Evolutionary conservation across 2,888 invertebrate genomes (phyloP).

Genomic region (Panzeria rudis): DNA sequence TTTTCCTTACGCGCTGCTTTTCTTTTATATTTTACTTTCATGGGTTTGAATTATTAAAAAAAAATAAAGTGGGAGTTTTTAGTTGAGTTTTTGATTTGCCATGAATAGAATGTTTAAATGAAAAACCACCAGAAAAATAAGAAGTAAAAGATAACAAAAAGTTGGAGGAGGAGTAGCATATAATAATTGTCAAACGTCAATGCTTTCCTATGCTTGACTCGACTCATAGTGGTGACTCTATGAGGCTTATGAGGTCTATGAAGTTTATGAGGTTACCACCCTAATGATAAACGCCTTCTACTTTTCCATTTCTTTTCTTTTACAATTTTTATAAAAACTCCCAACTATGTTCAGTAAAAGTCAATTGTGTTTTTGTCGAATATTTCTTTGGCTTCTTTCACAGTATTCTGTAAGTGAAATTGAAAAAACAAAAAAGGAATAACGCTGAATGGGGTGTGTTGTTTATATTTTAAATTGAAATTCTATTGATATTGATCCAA

Average conservation of each 20-base stretch:
- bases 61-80: constrained; percentile 39
- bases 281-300: constrained; percentile 23
- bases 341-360: constrained; percentile 45
- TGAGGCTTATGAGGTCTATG: constrained; percentile 51
- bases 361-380: constrained; percentile 18
- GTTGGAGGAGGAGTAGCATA: constrained; percentile 4
- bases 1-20: neutral
- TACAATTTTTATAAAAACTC: constrained; percentile 14
- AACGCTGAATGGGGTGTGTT: constrained; percentile 28
- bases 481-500: constrained; percentile 46
- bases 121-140: neutral
- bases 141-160: neutral
- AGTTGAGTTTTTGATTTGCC: constrained; percentile 21
- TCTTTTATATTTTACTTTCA: neutral
- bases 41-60: constrained; percentile 36
- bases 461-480: constrained; percentile 46
- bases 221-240: constrained; percentile 12
- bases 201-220: constrained; percentile 27
- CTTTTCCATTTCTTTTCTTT: neutral
- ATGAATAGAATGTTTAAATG: neutral
- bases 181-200: constrained; percentile 70
- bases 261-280: constrained; percentile 51
- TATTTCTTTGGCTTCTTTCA: constrained; percentile 17
- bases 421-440: neutral
- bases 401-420: neutral